phyloP scores from a whole-genome alignment of 2,113 vertebrate genomes.

The Castor canadensis region DNA sequence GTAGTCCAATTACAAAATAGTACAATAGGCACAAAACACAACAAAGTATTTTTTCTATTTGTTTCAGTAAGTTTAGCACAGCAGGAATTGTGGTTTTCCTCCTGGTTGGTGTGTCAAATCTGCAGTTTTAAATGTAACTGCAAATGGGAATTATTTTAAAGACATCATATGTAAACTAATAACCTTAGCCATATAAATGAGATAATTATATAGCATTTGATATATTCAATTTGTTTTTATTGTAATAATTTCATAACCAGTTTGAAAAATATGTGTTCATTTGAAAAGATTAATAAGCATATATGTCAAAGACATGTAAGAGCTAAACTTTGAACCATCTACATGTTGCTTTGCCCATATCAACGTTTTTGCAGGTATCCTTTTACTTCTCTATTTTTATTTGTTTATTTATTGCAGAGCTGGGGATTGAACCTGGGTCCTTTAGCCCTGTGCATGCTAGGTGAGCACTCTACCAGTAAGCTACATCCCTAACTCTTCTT shows the following conservation, averaged over 20 bases:
- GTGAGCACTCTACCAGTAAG: no score
- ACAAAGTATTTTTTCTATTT: slow-evolving; percentile 86
- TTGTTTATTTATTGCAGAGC: no score
- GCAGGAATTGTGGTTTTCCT: slow-evolving; percentile 81
- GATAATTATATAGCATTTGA: slow-evolving; percentile 73
- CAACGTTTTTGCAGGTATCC: neutral
- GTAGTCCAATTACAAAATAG: slow-evolving; percentile 86
- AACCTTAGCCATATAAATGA: slow-evolving; percentile 75
- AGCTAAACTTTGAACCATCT: slow-evolving; percentile 43
- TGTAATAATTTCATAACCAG: slow-evolving; percentile 72
- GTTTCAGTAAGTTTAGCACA: slow-evolving; percentile 90
- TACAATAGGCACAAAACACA: slow-evolving; percentile 83
- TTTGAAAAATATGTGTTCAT: slow-evolving; percentile 69
- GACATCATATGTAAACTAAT: slow-evolving; percentile 81
- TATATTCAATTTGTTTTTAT: slow-evolving; percentile 76
- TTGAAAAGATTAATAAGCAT: slow-evolving; percentile 55
- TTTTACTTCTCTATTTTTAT: neutral
- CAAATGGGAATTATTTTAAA: slow-evolving; percentile 81
- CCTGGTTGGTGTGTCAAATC: slow-evolving; percentile 81
- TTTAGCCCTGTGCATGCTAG: no score
- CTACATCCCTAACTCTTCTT: no score
- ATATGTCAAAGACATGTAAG: neutral
- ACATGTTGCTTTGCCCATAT: slow-evolving; percentile 21
- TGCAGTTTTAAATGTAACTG: slow-evolving; percentile 82
- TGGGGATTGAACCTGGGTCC: no score